These are phyloP conservation scores for Galaxea fascicularis DNA, from an alignment of 92 coral and sea anemone species.

Conservation along the genomic window DNA sequence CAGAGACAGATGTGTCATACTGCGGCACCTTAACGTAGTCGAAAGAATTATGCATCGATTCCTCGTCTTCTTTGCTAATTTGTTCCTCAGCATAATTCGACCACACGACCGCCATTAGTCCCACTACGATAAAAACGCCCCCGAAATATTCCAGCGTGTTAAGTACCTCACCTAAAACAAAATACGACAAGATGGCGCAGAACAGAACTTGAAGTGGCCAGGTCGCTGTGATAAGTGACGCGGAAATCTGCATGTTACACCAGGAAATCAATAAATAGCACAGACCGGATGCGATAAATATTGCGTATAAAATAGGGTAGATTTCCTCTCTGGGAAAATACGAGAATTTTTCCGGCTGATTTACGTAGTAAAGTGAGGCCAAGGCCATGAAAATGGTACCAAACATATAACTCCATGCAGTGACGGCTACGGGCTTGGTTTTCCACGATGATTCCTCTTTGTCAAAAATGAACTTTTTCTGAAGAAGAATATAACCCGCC, in stretches of 20 bases:
- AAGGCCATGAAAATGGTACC: slow-evolving; percentile 81
- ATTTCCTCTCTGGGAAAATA: slow-evolving; percentile 79
- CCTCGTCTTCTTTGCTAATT: slow-evolving; percentile 27
- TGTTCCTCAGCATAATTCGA: slow-evolving; percentile 74
- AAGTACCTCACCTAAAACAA: slow-evolving; percentile 78
- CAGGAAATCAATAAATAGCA: slow-evolving; percentile 85
- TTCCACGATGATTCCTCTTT: slow-evolving; percentile 75
- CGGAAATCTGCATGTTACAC: slow-evolving; percentile 91
- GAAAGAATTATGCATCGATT: slow-evolving; percentile 20
- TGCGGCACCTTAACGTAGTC: slow-evolving; percentile 69
- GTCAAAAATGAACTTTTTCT: slow-evolving; percentile 78
- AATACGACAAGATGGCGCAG: slow-evolving; percentile 81
- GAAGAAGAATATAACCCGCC: slow-evolving; percentile 76
- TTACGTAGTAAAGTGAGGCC: slow-evolving; percentile 77
- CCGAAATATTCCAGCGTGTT: slow-evolving; percentile 68
- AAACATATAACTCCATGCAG: slow-evolving; percentile 86
- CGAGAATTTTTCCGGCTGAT: slow-evolving; percentile 77
- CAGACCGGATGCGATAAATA: slow-evolving; percentile 77
- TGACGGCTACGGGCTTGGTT: slow-evolving; percentile 77
- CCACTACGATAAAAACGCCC: slow-evolving; percentile 70
- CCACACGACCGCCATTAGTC: slow-evolving; percentile 82
- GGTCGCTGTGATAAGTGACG: slow-evolving; percentile 86
- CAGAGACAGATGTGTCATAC: slow-evolving; percentile 63
- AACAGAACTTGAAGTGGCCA: slow-evolving; percentile 88
- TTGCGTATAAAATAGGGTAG: slow-evolving; percentile 81